These are phyloP conservation scores for Stenolophus ochropezus DNA, from an alignment of 2,888 invertebrate species.

Conservation along the genomic window DNA sequence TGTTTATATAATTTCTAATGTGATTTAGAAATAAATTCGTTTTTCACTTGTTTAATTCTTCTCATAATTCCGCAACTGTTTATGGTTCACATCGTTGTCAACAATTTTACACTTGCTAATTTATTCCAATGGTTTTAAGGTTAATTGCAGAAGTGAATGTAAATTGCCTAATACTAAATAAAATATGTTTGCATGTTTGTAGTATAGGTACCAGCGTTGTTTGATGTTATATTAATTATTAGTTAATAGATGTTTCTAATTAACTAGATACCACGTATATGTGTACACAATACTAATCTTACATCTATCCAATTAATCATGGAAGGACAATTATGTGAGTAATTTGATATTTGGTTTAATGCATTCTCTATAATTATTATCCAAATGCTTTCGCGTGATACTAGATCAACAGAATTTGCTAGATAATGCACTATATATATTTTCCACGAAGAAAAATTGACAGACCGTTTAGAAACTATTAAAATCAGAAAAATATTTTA, in stretches of 20 bases:
- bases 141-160: conserved; percentile 9
- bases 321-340: neutral
- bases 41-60: neutral
- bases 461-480: too few species aligned
- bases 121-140: conserved; percentile 19
- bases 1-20: too few species aligned
- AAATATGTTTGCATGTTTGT: conserved; percentile 3
- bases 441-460: too few species aligned
- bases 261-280: neutral
- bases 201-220: neutral
- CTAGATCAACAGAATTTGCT: too few species aligned
- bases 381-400: too few species aligned
- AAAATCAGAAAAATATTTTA: too few species aligned
- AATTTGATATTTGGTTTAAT: conserved; percentile 6
- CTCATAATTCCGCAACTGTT: neutral
- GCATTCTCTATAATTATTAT: neutral
- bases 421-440: too few species aligned
- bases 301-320: conserved; percentile 19
- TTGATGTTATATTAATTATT: conserved; percentile 33
- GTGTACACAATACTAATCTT: conserved; percentile 5
- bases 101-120: neutral
- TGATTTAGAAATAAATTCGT: neutral
- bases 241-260: conserved; percentile 33
- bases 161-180: neutral
- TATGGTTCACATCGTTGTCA: conserved; percentile 1